Evolutionary conservation across 1,140 invertebrate species (phyloP).

Genomic region (Drosophila virilis): DNA sequence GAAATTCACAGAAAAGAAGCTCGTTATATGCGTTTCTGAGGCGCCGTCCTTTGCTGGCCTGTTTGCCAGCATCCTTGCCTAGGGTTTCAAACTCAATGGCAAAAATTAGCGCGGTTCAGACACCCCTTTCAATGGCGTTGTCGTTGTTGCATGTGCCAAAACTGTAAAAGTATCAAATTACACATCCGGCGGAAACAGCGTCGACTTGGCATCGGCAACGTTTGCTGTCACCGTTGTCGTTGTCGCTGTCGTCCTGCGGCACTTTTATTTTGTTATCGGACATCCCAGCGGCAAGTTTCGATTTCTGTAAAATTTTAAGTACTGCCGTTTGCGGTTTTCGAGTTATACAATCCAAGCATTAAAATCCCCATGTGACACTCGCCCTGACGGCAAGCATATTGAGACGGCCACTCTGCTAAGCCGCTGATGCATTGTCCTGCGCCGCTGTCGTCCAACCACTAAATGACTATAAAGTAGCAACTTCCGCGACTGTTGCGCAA

Average conservation of each 20-base stretch:
- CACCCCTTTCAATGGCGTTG: conserved; percentile 50
- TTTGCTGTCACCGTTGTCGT: conserved; percentile 14
- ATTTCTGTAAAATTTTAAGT: conserved; percentile 65
- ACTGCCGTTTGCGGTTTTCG: conserved; percentile 44
- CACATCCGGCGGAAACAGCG: conserved; percentile 81
- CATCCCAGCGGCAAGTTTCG: conserved; percentile 64
- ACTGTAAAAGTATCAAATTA: conserved; percentile 83
- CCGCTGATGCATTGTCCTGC: conserved; percentile 62
- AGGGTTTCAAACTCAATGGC: conserved; percentile 71
- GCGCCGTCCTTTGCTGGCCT: conserved; percentile 28
- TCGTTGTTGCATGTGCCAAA: conserved; percentile 43
- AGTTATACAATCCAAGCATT: conserved; percentile 4
- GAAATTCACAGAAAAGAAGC: conserved; percentile 80
- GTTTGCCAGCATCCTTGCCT: conserved; percentile 41
- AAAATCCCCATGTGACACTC: conserved; percentile 64
- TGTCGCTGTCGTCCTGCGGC: conserved; percentile 65
- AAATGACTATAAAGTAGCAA: conserved; percentile 84
- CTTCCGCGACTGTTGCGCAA: conserved; percentile 83
- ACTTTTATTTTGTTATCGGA: conserved; percentile 73
- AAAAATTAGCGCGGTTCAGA: conserved; percentile 63
- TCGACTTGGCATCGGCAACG: conserved; percentile 42
- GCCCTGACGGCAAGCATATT: conserved; percentile 38
- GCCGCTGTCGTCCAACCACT: conserved; percentile 71
- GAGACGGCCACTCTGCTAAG: conserved; percentile 52
- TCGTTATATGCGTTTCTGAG: conserved; percentile 71